Evolutionary conservation across 2,113 vertebrate genomes (phyloP), one percentile per base, ranked within the genome.

Genomic region (Mionectes macconnelli): DNA sequence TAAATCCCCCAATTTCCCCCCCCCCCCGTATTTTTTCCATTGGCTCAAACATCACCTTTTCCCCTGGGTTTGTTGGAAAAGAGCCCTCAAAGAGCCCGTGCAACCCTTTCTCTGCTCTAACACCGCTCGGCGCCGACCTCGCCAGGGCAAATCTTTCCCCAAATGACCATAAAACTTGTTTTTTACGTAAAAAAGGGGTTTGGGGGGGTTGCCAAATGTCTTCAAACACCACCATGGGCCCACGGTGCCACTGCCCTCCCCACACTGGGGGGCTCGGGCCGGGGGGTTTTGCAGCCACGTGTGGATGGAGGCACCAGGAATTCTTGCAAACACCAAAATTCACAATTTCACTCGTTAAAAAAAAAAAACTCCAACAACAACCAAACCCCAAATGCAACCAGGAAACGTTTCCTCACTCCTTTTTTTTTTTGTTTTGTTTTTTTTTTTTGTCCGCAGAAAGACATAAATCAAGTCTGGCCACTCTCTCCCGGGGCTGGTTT

Each of bases 121-220:
- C 22, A 14, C 22, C 0, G 4, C 42, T 50, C 35, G 6, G 74
- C 57, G 4, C 27, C 1, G 2, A 37, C 17, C 55, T 84, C 64
- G 11, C 37, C 0, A 0, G 18, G 53, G 44, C 21, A 67, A 4
- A 2, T 57, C 27, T 84, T 17, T 45, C 79, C 37, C 3, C 2
- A 73, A 67, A 24, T 17, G 21, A 42, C 64, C 85, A 39, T 18
- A 75, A 62, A 91, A 39, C 12, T 35, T 19, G 2, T 9, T 52
- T 67, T 37, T 84, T 89, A 12, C 30, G 39, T 35, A 8, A 9
- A 40, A 66, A 91, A 12, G 22, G 47, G 30, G 20, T n/a, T 45
- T 53, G 12, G 13, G 27, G 9, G 39, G 8, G 2, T 23, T 79
- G 47, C 44, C 83, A 45, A 75, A 56, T 2, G 12, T 37, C 64